phyloP scores from a whole-genome alignment of 2,797 vertebrate genomes.

The Chelmon rostratus region DNA sequence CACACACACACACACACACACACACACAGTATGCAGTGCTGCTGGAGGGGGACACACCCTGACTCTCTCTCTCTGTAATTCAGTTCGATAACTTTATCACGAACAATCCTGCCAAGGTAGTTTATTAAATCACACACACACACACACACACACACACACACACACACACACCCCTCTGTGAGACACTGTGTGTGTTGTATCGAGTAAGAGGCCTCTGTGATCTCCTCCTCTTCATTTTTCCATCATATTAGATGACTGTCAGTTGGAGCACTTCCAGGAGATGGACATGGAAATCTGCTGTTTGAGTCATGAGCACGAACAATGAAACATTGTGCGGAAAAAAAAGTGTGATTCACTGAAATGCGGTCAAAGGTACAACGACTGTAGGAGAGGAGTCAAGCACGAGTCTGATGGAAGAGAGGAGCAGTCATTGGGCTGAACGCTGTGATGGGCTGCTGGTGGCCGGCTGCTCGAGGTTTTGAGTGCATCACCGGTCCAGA shows the following conservation, averaged over 20 bases:
- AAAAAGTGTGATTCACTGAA: conserved; percentile 4
- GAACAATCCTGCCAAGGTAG: conserved; percentile 29
- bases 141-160: neutral
- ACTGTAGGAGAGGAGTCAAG: conserved; percentile 12
- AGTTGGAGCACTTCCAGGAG: conserved; percentile 28
- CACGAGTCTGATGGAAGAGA: neutral
- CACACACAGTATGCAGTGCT: neutral
- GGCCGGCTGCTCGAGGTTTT: neutral
- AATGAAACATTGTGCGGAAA: conserved; percentile 12
- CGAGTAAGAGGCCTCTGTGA: conserved; percentile 21
- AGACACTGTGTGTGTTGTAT: conserved; percentile 3
- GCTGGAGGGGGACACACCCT: conserved; percentile 58
- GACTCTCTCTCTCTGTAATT: conserved; percentile 33
- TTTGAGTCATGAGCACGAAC: conserved; percentile 48
- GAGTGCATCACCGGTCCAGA: neutral
- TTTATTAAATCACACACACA: conserved; percentile 45
- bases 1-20: conserved; percentile 12
- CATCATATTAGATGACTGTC: conserved; percentile 29
- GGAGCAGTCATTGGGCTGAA: neutral
- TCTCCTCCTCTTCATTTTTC: conserved; percentile 18
- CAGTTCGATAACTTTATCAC: conserved; percentile 45
- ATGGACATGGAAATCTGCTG: conserved; percentile 29
- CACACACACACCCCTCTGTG: conserved; percentile 19
- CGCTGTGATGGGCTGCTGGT: neutral
- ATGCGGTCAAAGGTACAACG: conserved; percentile 10